Evolutionary conservation across 2,888 invertebrate species (phyloP), one percentile per base, ranked within the genome.

Genomic region (Conops quadrifasciatus): DNA sequence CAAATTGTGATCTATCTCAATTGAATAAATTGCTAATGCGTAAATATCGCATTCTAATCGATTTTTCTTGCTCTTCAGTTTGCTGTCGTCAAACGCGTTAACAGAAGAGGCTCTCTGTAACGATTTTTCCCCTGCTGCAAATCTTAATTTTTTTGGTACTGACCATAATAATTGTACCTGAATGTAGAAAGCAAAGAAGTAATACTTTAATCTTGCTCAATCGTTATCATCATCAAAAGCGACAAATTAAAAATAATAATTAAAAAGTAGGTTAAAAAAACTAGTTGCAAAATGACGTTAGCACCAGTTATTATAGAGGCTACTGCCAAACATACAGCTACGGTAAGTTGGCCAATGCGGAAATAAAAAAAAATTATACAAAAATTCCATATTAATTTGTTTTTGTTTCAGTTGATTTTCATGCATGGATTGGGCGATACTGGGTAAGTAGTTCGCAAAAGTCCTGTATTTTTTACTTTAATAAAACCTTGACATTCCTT

Each of bases 351-450:
- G n/a, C n/a, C n/a, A n/a, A n/a, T n/a, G n/a, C 21, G 75, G 64
- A 28, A 24, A n/a, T 58, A 45, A 30, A n/a, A 49, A 15, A 26
- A 45, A 24, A 26, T n/a, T 60, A 24, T 13, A 65, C n/a, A 45
- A 47, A 26, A 11, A 15, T 9, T 16, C 30, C 16, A 16, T 19
- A 15, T 59, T 51, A 16, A 53, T 16, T 13, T 58, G 13, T 59
- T 43, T 76, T 73, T n/a, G n/a, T 93, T 93, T 76, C 89, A 97
- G 96, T 88, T 97, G 74, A 96, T 97, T 84, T 97, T 97, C 87
- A 90, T 97, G 80, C 97, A 97, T 88, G 97, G 97, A 76, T 89
- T 97, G 74, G 97, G 97, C 70, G 97, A 97, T 84, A 97, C 96
- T 67, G 97, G 97, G 96, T 96, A 87, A 90, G 91, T 90, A n/a